A percentile compares a stretch with the other conserved stretches of the same genome.
Evolutionary conservation across 1,140 invertebrate species (phyloP).

Genomic region (Nebria ingens): DNA sequence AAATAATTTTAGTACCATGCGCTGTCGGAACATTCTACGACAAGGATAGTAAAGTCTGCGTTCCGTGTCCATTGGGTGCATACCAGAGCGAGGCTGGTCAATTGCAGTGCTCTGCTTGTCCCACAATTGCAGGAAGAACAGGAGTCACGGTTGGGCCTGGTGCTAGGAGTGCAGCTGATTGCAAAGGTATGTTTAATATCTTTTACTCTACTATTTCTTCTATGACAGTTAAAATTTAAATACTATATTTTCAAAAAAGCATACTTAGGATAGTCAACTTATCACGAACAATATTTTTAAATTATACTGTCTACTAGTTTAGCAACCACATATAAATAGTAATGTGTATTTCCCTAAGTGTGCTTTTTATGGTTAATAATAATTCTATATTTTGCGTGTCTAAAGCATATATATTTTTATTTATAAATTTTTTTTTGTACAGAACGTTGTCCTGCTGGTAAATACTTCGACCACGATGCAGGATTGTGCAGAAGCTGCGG

Average conservation of each 20-base stretch:
- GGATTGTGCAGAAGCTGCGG: conserved; percentile 84
- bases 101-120: conserved; percentile 77
- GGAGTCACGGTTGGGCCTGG: conserved; percentile 79
- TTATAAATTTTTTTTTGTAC: conserved; percentile 20
- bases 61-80: conserved; percentile 75
- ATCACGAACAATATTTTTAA: too few relatives aligned
- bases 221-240: background rate
- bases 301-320: too few relatives aligned
- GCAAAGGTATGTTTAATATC: conserved; percentile 56
- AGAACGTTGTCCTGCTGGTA: conserved; percentile 84
- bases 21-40: conserved; percentile 85
- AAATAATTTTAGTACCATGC: conserved; percentile 76
- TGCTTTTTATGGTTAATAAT: conserved; percentile 3
- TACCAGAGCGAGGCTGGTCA: conserved; percentile 93
- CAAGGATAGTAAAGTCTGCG: conserved; percentile 60
- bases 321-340: too few relatives aligned
- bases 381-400: conserved; percentile 6
- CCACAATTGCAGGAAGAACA: conserved; percentile 71
- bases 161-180: conserved; percentile 76
- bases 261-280: too few relatives aligned
- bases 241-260: background rate
- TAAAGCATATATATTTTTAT: background rate
- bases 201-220: too few relatives aligned
- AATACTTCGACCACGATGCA: conserved; percentile 78
- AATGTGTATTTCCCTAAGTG: background rate